Base-by-base conservation (phyloP, 1,140 invertebrate species). In the Aethina tumida region DNA sequence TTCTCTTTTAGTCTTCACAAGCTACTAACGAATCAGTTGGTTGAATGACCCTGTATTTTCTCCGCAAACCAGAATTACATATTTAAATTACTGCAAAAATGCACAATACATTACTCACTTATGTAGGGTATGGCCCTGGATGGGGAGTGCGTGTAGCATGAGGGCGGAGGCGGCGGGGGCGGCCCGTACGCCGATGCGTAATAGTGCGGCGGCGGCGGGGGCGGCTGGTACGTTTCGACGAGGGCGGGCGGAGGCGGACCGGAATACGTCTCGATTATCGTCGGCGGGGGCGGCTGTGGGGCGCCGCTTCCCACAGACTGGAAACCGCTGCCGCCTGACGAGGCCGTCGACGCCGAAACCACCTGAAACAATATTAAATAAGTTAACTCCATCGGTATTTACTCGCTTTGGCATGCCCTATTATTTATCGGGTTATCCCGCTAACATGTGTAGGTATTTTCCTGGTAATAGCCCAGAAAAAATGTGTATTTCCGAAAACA, bases 141-240 rank as follows among this genome's bases (percentile, higher is more conserved):
- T 14, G 77, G 73, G 39, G 76, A 73, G 45, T 81, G 80, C 30
- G 78, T 72, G 49, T 79, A 79, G 46, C 80, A 81, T 6, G 78
- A 69, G 29, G 68, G 66, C 13, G 65, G 66, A 55, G 72, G 75
- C 47, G 78, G 68, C 29, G 68, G 66, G 13, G 65, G 66, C 54
- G 72, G 75, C 47, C 70, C 74, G 53, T 64, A 73, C 49, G 76
- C 68, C 50, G 78, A 76, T 45, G 79, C 71, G 58, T 81, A 77
- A 59, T 74, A 77, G 52, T 72, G 69, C 41, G 72, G 69, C 34
- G 74, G n/a, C n/a, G 73, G 68, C 41, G 73, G 70, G 32, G 74
- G 73, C 3, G 66, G 68, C 10, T 66, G 65, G 49, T 69, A 66
- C 30, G 66, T 58, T 51, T 70, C 69, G 30, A 69, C 53, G 27